Percentiles rank a stretch among this genome's conserved stretches.
Conservation (phyloP, 2,113 vertebrate genomes). For the Clarias gariepinus region DNA sequence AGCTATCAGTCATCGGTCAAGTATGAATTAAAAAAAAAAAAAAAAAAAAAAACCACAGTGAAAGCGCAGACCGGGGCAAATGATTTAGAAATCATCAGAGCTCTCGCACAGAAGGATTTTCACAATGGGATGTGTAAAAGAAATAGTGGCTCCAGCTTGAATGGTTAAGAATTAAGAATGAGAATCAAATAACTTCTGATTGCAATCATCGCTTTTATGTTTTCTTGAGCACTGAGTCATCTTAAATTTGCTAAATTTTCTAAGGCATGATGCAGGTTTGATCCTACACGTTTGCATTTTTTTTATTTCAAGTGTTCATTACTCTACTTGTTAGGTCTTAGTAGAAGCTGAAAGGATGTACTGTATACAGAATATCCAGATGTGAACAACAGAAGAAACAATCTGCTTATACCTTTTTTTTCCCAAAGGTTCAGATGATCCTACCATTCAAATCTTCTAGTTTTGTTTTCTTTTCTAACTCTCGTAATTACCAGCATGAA, state of each 20-base stretch:
- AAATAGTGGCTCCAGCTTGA: background rate
- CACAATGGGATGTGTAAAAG: background rate
- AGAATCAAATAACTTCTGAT: background rate
- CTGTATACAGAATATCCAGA: conserved; percentile 41
- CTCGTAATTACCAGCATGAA: background rate
- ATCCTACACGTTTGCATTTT: background rate
- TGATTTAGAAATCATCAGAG: background rate
- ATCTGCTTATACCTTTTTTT: conserved; percentile 35
- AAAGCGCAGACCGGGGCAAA: background rate
- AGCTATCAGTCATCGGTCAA: background rate
- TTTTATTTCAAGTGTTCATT: background rate
- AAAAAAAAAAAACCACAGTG: background rate
- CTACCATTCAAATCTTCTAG: conserved; percentile 10
- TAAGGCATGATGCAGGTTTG: background rate
- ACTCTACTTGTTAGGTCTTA: background rate
- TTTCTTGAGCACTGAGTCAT: too few relatives aligned
- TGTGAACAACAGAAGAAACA: conserved; percentile 42
- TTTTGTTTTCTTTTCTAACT: background rate
- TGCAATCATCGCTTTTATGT: too few relatives aligned
- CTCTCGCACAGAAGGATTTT: background rate
- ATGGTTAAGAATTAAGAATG: background rate
- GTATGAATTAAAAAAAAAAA: background rate
- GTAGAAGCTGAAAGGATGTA: conserved; percentile 21
- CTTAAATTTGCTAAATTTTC: background rate
- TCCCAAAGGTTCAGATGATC: conserved; percentile 45